Conservation (phyloP, 37 sponge, comb jelly and placozoan genomes). For the Beroe forskalii region DNA sequence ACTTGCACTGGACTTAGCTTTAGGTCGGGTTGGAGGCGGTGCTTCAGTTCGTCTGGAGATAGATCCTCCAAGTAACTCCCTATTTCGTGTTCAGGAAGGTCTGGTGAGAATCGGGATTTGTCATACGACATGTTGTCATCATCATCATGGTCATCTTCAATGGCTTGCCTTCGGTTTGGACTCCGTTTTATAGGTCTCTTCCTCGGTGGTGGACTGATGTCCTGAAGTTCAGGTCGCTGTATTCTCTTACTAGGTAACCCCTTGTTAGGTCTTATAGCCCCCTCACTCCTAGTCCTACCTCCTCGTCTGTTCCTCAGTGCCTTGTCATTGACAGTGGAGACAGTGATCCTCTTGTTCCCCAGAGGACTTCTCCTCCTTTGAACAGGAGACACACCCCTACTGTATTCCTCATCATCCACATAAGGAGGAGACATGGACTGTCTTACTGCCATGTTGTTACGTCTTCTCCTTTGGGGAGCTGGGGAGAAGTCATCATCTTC, state of each 20-base stretch:
- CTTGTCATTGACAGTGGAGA: neutral
- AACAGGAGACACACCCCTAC: neutral
- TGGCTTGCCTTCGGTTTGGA: neutral
- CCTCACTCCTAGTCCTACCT: neutral
- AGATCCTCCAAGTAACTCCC: neutral
- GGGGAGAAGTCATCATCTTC: constrained; percentile 4
- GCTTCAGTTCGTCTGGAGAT: neutral
- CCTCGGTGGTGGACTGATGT: constrained; percentile 34
- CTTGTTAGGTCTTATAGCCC: neutral
- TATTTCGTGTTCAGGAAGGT: neutral
- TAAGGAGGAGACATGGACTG: neutral
- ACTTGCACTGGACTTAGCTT: neutral
- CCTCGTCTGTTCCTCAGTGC: neutral
- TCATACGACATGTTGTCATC: neutral
- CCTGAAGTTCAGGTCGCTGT: neutral
- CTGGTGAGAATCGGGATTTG: neutral
- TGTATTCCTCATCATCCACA: neutral
- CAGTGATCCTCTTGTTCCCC: neutral
- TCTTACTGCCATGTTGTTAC: neutral
- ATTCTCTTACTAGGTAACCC: neutral
- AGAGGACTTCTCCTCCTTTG: neutral
- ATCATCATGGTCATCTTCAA: neutral
- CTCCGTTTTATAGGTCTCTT: neutral
- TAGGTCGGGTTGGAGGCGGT: neutral
- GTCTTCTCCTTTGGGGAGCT: neutral